phyloP scores from a whole-genome alignment of 2,888 invertebrate genomes.

The Hipparchia sbordonii region DNA sequence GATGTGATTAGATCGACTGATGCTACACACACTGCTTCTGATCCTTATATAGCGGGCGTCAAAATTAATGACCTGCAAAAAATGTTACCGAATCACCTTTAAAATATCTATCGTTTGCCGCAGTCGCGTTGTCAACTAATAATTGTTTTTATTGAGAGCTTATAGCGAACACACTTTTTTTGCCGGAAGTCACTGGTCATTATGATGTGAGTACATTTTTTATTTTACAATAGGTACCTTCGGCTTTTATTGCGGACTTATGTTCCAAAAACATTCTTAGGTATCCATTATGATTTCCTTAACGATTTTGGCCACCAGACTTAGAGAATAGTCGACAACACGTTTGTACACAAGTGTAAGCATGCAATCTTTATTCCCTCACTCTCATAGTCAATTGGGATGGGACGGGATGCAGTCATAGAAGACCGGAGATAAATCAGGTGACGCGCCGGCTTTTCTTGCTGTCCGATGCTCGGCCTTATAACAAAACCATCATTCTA shows the following conservation, averaged over 20 bases:
- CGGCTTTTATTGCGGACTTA: slow-evolving; percentile 3
- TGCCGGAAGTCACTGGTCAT: slow-evolving; percentile 35
- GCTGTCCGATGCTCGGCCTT: too few species aligned
- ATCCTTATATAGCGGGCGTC: slow-evolving; percentile 64
- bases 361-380: too few species aligned
- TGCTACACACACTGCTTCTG: slow-evolving; percentile 52
- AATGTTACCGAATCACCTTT: slow-evolving; percentile 67
- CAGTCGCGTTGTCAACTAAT: slow-evolving; percentile 34
- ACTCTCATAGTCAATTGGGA: too few species aligned
- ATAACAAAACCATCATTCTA: too few species aligned
- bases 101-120: slow-evolving; percentile 43
- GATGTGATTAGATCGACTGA: slow-evolving; percentile 69
- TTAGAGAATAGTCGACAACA: too few species aligned
- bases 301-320: too few species aligned
- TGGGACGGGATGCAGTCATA: too few species aligned
- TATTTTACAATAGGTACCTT: neutral
- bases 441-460: too few species aligned
- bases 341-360: too few species aligned
- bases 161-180: slow-evolving; percentile 31
- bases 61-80: slow-evolving; percentile 44
- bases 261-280: neutral
- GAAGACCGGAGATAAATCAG: too few species aligned
- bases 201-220: slow-evolving; percentile 19
- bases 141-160: slow-evolving; percentile 35
- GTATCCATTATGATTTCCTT: neutral